Evolutionary conservation across 2,797 vertebrate genomes (phyloP).

Genomic region (Pangasius larnaudii): DNA sequence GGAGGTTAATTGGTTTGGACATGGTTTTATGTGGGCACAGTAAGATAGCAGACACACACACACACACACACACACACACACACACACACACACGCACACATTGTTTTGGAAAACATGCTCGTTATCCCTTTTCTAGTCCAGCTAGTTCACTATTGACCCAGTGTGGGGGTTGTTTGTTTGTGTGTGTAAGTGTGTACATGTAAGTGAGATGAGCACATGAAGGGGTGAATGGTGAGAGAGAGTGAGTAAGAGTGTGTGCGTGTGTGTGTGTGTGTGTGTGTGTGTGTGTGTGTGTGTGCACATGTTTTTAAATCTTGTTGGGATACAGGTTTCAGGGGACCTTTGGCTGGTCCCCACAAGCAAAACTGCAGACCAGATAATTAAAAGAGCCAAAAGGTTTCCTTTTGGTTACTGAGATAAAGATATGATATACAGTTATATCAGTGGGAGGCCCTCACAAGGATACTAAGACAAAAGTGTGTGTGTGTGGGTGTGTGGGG

Average conservation of each 20-base stretch:
- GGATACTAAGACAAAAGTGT: background rate
- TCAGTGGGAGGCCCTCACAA: background rate
- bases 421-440: constrained; percentile 21
- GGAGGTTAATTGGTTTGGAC: constrained; percentile 51
- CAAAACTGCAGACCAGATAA: background rate
- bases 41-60: constrained; percentile 54
- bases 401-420: background rate
- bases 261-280: background rate
- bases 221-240: background rate
- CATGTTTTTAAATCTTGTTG: constrained; percentile 33
- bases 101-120: constrained; percentile 36
- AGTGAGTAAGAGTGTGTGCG: background rate
- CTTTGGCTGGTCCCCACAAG: background rate
- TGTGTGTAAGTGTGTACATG: constrained; percentile 39
- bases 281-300: background rate
- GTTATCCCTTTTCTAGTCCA: constrained; percentile 67
- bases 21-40: constrained; percentile 37
- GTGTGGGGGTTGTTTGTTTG: constrained; percentile 37
- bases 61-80: constrained; percentile 18
- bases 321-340: background rate
- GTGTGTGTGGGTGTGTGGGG: background rate
- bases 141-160: constrained; percentile 29
- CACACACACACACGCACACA: background rate
- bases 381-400: background rate
- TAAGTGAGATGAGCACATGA: constrained; percentile 11